Evolutionary conservation across 1,140 invertebrate species (phyloP), one percentile per base, ranked within the genome.

Genomic region (Laodelphax striatellus): DNA sequence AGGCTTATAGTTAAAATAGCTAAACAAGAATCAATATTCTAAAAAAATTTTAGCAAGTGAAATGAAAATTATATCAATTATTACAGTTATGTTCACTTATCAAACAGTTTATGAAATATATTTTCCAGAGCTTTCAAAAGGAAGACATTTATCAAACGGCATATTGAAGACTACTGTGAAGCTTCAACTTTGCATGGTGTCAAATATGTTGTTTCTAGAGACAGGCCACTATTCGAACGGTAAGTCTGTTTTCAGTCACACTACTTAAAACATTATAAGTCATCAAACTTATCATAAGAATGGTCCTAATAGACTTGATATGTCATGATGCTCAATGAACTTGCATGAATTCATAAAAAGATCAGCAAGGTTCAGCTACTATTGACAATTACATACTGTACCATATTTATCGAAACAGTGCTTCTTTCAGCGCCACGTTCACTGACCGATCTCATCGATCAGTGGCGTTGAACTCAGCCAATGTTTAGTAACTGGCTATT

Each of bases 131-230:
- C 34, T 38, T 38, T 38, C 11, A 9, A 38, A 38, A 38, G 34
- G n/a, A 61, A 57, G 22, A 52, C 19, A 24, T 54, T 59, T 16
- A 16, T 65, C 3, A 63, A 60, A 41, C 57, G 59, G 13, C 59
- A 61, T 34, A 38, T 63, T 41, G 54, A 65, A 11, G 67, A 68
- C 19, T 68, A 67, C 38, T 67, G 66, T 22, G 41, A 56, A 24
- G 64, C 60, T 24, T 63, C 66, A n/a, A 63, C 66, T 6, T 64
- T 68, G 16, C 67, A 68, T 52, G 67, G 67, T 16, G 44, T 68
- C 24, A 63, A 65, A 24, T 66, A 68, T 24, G 31, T 66, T 6
- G 65, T 58, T 16, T 62, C 64, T 22, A 34, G 34, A 19, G 63
- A 62, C 11, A n/a, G 65, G 38, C 63, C 62, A n/a, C 13, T 65